Percentiles rank a stretch among this genome's conserved stretches.
These are phyloP conservation scores for Probaryconus sp. DNA, from an alignment of 1,140 invertebrate genomes.

Conservation along the genomic window DNA sequence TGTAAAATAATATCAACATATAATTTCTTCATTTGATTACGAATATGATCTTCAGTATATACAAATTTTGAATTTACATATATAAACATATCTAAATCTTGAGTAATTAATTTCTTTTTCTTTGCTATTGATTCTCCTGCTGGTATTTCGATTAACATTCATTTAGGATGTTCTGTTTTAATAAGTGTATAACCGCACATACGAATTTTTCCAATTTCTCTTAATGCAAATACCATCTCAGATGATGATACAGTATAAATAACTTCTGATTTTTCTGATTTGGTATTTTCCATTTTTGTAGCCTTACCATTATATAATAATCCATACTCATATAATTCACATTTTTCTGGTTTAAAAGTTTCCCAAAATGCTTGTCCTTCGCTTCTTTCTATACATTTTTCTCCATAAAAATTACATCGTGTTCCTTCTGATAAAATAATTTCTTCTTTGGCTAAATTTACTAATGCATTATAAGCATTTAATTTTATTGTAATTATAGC, in stretches of 20 bases:
- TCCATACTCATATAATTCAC: neutral
- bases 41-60: conserved; percentile 10
- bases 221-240: neutral
- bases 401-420: neutral
- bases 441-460: too few species aligned
- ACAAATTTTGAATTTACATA: conserved; percentile 41
- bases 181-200: conserved; percentile 1
- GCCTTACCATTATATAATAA: neutral
- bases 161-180: conserved; percentile 53
- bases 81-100: conserved; percentile 38
- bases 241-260: neutral
- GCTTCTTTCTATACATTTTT: neutral
- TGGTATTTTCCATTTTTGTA: neutral
- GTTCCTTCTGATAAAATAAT: neutral
- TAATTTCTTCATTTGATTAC: neutral
- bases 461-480: neutral
- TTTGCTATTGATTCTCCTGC: neutral
- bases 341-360: neutral
- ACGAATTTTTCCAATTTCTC: neutral
- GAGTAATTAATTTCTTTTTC: neutral
- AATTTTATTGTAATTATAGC: neutral
- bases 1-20: conserved; percentile 5
- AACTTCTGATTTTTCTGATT: neutral
- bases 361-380: neutral
- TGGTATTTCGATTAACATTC: conserved; percentile 30